These are phyloP conservation scores for Calonectris borealis DNA, from an alignment of 2,113 vertebrate genomes.

Conservation along the genomic window DNA sequence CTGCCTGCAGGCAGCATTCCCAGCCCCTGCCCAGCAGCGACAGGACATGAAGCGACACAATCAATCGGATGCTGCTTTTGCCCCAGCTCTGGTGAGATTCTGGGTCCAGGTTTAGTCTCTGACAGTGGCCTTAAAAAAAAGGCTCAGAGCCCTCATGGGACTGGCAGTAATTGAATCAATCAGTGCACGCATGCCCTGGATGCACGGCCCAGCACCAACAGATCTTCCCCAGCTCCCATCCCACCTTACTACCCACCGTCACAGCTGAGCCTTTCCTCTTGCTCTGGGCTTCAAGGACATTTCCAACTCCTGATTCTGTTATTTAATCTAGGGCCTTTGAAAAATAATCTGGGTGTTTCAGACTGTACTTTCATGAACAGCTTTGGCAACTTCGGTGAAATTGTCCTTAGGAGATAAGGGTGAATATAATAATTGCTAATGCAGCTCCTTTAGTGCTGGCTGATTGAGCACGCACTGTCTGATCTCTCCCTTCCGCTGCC, in stretches of 20 bases:
- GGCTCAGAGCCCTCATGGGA: not conserved
- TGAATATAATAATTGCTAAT: not conserved
- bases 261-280: not conserved
- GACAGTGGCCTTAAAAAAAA: not conserved
- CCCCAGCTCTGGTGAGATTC: rapidly evolving
- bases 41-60: rapidly evolving
- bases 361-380: not conserved
- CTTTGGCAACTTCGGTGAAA: not conserved
- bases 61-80: not conserved
- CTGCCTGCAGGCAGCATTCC: rapidly evolving
- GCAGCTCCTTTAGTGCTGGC: not conserved
- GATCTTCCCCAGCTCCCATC: not conserved
- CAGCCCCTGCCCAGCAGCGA: not conserved
- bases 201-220: not conserved
- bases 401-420: not conserved
- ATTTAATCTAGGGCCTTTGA: not conserved
- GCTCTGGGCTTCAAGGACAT: not conserved
- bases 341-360: not conserved
- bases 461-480: not conserved
- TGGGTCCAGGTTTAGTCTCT: not conserved
- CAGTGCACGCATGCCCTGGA: rapidly evolving
- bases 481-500: not conserved
- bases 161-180: not conserved
- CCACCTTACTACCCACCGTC: not conserved
- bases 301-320: rapidly evolving